Conservation (phyloP, 2,113 vertebrate genomes). For the Cebus imitator region DNA sequence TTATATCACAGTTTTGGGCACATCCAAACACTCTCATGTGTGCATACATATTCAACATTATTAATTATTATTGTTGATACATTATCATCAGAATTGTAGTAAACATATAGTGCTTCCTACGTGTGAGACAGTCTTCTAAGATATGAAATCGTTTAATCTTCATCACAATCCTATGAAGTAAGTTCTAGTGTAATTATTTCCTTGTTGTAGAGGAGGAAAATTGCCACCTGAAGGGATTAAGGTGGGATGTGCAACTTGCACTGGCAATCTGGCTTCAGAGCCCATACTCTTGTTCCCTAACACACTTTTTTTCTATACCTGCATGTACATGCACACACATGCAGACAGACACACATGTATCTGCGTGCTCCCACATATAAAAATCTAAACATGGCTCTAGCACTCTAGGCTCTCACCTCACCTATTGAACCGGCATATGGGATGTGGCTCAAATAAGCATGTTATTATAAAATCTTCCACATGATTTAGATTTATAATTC, state of each 20-base stretch:
- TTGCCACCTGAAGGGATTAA: not conserved
- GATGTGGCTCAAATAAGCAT: not conserved
- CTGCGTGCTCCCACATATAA: not conserved
- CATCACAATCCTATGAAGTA: not conserved
- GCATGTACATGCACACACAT: rapidly evolving
- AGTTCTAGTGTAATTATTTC: not conserved
- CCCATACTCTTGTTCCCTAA: rapidly evolving
- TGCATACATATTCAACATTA: not conserved
- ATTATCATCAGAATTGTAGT: not conserved
- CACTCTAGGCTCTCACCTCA: not conserved
- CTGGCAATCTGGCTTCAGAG: not conserved
- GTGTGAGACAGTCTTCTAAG: not conserved
- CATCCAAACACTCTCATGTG: rapidly evolving
- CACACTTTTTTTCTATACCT: not conserved
- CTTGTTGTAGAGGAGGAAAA: not conserved
- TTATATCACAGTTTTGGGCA: not conserved
- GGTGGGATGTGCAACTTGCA: too few relatives aligned
- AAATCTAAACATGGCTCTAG: not conserved
- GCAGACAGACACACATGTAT: too few relatives aligned
- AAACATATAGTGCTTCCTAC: not conserved
- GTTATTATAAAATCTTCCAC: not conserved
- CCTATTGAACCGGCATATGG: too few relatives aligned
- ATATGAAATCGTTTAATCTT: not conserved
- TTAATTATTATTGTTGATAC: not conserved
- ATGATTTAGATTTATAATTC: not conserved